Percentiles rank a stretch among this genome's conserved stretches.
These are phyloP conservation scores for Hypanus sabinus DNA, from an alignment of 2,113 vertebrate genomes.

Conservation along the genomic window DNA sequence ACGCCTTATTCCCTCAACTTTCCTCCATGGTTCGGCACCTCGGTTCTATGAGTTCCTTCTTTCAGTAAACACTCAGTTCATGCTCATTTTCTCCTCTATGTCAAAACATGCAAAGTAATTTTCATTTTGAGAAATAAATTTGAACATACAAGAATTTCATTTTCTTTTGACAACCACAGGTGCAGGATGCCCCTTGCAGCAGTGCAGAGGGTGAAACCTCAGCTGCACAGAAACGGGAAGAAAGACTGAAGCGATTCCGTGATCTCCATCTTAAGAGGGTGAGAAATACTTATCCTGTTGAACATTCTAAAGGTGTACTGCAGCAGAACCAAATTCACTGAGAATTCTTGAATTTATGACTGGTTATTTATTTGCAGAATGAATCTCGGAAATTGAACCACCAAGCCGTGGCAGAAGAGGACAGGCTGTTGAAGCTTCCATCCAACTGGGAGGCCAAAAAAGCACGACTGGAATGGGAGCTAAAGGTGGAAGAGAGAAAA, in stretches of 20 bases:
- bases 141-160: neutral
- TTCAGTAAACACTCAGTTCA: neutral
- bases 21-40: no score
- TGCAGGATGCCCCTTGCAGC: neutral
- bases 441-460: conserved; percentile 93
- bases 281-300: conserved; percentile 39
- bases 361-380: conserved; percentile 56
- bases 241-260: conserved; percentile 73
- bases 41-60: neutral
- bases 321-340: neutral
- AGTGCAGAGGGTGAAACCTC: neutral
- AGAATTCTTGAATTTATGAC: neutral
- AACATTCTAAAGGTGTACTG: neutral
- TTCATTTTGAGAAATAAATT: neutral
- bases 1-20: neutral
- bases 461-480: conserved; percentile 82
- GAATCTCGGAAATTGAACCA: conserved; percentile 90
- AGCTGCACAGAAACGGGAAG: conserved; percentile 68
- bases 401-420: conserved; percentile 87
- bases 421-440: conserved; percentile 81
- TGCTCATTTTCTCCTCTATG: neutral
- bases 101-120: neutral
- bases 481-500: conserved; percentile 77
- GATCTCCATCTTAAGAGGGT: conserved; percentile 87
- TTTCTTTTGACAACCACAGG: neutral